A percentile compares a stretch with the other conserved stretches of the same genome.
phyloP scores from a whole-genome alignment of 2,113 vertebrate genomes.

The cattle (Bos taurus) region ARS-UCD2.0 NC_037338.1:53668501-53669000 shows the following conservation, averaged over 20 bases:
- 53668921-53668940: background rate
- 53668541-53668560: background rate
- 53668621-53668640: background rate
- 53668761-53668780: background rate
- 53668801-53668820: background rate
- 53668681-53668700: background rate
- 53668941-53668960: background rate
- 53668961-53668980: background rate
- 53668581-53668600: background rate
- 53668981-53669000: background rate
- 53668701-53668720: background rate
- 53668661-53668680: background rate
- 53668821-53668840: background rate
- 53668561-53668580: background rate
- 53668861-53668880: background rate
- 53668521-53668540: background rate
- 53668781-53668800: background rate
- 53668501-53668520: background rate
- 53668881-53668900: background rate
- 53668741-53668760: background rate
- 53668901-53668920: background rate
- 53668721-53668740: background rate
- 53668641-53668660: background rate
- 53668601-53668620: background rate
- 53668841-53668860: background rate